Conservation (phyloP, 2,797 vertebrate genomes). For the Acridotheres tristis region DNA sequence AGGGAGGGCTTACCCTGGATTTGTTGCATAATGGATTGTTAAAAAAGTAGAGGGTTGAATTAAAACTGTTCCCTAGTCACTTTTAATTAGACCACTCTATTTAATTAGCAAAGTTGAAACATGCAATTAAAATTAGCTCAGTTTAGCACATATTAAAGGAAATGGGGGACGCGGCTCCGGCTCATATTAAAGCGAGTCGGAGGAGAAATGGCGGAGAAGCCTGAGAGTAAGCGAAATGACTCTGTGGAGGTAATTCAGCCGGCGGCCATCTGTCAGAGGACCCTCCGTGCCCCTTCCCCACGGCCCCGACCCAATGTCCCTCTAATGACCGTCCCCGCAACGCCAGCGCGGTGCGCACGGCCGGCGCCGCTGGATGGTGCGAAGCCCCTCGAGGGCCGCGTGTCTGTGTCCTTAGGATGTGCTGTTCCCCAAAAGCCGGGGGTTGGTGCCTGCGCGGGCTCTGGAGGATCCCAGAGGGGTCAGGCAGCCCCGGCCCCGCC, state of each 20-base stretch:
- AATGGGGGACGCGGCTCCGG: constrained; percentile 4
- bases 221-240: neutral
- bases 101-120: constrained; percentile 86
- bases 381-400: accelerated
- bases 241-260: neutral
- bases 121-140: constrained; percentile 78
- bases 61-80: constrained; percentile 87
- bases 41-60: constrained; percentile 82
- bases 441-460: neutral
- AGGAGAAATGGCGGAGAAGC: constrained; percentile 51
- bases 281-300: neutral
- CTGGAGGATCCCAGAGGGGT: neutral
- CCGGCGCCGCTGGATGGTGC: neutral
- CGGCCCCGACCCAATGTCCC: neutral
- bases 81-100: constrained; percentile 88
- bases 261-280: constrained; percentile 13
- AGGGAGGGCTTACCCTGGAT: constrained; percentile 80
- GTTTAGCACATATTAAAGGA: constrained; percentile 69
- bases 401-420: accelerated
- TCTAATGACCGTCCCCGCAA: neutral
- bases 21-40: constrained; percentile 86
- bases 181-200: neutral
- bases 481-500: neutral
- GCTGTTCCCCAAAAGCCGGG: neutral
- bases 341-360: accelerated